Percentiles rank a stretch among this genome's conserved stretches.
phyloP scores from a whole-genome alignment of 2,888 invertebrate species.

The Machimus rusticus region DNA sequence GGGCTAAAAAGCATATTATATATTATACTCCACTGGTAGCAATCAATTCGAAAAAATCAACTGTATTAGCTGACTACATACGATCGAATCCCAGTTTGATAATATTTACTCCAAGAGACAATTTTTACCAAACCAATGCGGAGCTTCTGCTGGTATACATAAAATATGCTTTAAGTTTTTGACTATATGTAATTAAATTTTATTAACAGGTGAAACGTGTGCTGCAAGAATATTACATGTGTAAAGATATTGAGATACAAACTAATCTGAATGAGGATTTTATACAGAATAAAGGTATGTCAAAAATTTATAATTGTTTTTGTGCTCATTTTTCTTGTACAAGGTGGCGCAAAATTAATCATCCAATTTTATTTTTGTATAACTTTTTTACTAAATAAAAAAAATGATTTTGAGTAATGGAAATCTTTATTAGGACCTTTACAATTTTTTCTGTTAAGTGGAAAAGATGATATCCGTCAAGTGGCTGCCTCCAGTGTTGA shows the following conservation, averaged over 20 bases:
- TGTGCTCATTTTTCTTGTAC: no score
- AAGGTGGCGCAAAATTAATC: no score
- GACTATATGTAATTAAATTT: neutral
- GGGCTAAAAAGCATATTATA: constrained; percentile 70
- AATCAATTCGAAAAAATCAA: constrained; percentile 76
- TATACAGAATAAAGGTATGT: neutral
- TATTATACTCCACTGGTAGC: constrained; percentile 73
- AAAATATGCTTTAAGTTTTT: neutral
- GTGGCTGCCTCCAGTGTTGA: no score
- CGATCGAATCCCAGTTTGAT: constrained; percentile 76
- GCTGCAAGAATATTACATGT: neutral
- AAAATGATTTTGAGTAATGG: no score
- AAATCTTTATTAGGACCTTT: no score
- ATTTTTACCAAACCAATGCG: constrained; percentile 63
- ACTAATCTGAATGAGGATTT: neutral
- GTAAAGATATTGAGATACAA: neutral
- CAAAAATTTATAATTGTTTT: neutral
- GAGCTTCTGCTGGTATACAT: neutral
- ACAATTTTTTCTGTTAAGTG: no score
- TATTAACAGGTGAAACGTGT: neutral
- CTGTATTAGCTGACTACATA: constrained; percentile 71
- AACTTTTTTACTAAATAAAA: no score
- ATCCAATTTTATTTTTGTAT: no score
- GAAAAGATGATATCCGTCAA: no score
- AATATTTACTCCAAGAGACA: constrained; percentile 80